phyloP scores from a whole-genome alignment of 2,113 vertebrate species.

The Amblyopsis rosae region DNA sequence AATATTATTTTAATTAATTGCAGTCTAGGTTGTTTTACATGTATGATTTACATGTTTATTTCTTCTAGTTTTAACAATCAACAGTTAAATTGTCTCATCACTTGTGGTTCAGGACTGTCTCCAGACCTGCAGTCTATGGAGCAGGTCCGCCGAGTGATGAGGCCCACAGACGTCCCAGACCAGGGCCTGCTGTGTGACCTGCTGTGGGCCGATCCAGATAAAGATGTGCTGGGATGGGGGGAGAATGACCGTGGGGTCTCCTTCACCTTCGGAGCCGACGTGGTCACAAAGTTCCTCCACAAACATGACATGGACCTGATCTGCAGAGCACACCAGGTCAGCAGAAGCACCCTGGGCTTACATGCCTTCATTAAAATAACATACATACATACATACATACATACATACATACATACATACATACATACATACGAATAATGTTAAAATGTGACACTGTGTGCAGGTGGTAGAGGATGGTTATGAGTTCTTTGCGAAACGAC shows the following conservation, averaged over 20 bases:
- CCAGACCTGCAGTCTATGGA: constrained; percentile 97
- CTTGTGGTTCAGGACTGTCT: constrained; percentile 79
- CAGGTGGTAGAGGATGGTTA: constrained; percentile 97
- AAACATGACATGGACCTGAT: constrained; percentile 98
- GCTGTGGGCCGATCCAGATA: constrained; percentile 95
- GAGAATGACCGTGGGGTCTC: constrained; percentile 95
- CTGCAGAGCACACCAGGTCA: constrained; percentile 95
- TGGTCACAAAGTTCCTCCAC: constrained; percentile 96
- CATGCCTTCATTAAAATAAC: too few relatives aligned
- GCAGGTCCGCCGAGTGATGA: constrained; percentile 94
- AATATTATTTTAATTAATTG: too few relatives aligned
- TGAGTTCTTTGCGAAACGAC: constrained; percentile 96
- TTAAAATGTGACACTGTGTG: not conserved
- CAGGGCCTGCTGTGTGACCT: constrained; percentile 95
- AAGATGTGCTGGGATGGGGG: constrained; percentile 96
- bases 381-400: too few relatives aligned
- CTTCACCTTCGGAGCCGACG: constrained; percentile 94
- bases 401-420: too few relatives aligned
- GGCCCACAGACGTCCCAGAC: constrained; percentile 94
- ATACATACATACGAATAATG: not conserved
- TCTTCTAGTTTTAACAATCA: too few relatives aligned
- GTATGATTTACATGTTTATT: too few relatives aligned
- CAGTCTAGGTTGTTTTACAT: too few relatives aligned
- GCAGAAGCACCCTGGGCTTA: not conserved
- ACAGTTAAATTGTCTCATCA: not conserved